A percentile compares a stretch with the other conserved stretches of the same genome.
phyloP scores from a whole-genome alignment of 2,888 invertebrate genomes.

The Pocota personata region DNA sequence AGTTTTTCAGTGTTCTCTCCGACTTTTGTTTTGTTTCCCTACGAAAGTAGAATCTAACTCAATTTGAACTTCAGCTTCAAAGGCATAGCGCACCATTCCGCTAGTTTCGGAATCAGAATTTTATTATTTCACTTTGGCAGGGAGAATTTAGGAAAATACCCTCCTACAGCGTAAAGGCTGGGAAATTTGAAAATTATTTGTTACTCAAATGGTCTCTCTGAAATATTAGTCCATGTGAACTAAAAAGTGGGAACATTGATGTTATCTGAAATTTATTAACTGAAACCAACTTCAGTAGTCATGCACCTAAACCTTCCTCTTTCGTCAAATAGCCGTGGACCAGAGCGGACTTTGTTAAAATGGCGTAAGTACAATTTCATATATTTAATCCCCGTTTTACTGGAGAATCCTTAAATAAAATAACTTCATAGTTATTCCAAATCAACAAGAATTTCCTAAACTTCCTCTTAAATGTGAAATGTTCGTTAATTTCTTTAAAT shows the following conservation, averaged over 20 bases:
- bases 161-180: no score
- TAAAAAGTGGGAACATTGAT: slow-evolving; percentile 17
- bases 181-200: no score
- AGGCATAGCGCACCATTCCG: no score
- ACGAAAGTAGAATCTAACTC: no score
- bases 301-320: slow-evolving; percentile 30
- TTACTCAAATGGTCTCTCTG: no score
- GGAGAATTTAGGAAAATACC: no score
- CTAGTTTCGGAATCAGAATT: no score
- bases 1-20: no score
- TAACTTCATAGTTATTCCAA: slow-evolving; percentile 61
- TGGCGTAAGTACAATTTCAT: slow-evolving; percentile 79
- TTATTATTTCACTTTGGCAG: no score
- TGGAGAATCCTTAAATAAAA: slow-evolving; percentile 14
- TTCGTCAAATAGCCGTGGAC: slow-evolving; percentile 63
- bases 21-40: no score
- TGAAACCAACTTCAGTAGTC: slow-evolving; percentile 44
- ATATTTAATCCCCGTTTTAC: slow-evolving; percentile 63
- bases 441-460: not conserved
- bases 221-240: no score
- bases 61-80: no score
- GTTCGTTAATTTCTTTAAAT: not conserved
- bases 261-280: not conserved
- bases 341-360: slow-evolving; percentile 74
- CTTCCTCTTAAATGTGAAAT: not conserved